Evolutionary conservation across 2,113 vertebrate genomes (phyloP).

Genomic region (Callionymus lyra): DNA sequence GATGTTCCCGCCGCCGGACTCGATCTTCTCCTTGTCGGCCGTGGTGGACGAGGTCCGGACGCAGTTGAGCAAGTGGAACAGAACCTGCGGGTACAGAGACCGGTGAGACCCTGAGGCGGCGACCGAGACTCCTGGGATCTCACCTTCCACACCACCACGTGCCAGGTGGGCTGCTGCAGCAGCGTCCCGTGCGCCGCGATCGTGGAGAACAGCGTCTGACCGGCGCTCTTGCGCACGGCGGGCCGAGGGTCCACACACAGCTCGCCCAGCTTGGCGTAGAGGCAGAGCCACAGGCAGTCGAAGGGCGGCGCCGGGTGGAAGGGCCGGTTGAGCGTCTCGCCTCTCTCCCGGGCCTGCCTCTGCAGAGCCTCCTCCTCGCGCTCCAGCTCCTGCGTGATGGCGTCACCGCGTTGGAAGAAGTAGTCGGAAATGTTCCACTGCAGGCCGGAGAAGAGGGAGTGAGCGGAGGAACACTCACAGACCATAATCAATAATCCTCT

Average conservation of each 20-base stretch:
- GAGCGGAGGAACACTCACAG: too few species aligned
- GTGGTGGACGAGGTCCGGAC: slow-evolving; percentile 93
- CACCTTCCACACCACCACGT: slow-evolving; percentile 96
- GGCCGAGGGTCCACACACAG: slow-evolving; percentile 92
- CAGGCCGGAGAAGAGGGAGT: slow-evolving; percentile 1
- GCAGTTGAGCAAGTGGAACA: slow-evolving; percentile 87
- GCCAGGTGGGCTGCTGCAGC: slow-evolving; percentile 91
- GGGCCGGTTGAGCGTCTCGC: slow-evolving; percentile 80
- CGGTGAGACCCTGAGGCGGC: too few species aligned
- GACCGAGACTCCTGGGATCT: not conserved
- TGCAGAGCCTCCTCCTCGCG: slow-evolving; percentile 81
- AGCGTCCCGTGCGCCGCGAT: slow-evolving; percentile 92
- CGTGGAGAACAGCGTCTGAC: slow-evolving; percentile 94
- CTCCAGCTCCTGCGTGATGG: slow-evolving; percentile 88
- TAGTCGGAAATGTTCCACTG: slow-evolving; percentile 99
- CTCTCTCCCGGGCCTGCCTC: slow-evolving; percentile 87
- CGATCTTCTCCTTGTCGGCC: slow-evolving; percentile 98
- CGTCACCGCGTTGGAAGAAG: slow-evolving; percentile 96
- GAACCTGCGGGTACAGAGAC: slow-evolving; percentile 67
- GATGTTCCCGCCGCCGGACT: slow-evolving; percentile 96
- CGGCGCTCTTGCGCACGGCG: slow-evolving; percentile 92
- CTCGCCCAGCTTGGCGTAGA: slow-evolving; percentile 91
- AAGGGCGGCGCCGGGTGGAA: slow-evolving; percentile 95
- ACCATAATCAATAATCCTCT: too few species aligned
- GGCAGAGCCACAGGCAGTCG: slow-evolving; percentile 93